Conservation (phyloP, 2,888 invertebrate species). For the Theristus sp. region DNA sequence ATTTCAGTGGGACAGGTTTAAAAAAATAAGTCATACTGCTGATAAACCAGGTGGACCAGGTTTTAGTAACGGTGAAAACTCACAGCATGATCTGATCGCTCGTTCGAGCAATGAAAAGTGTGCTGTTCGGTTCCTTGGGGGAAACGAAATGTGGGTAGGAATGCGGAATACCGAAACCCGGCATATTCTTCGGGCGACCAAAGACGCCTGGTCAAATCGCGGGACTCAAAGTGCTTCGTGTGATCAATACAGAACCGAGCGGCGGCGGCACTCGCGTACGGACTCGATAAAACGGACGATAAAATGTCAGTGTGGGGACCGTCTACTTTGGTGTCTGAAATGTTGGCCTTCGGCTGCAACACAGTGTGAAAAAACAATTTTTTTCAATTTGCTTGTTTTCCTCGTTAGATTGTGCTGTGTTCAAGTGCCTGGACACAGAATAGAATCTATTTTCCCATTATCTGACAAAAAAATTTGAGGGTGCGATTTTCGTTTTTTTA, state of each 20-base stretch:
- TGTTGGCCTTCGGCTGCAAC: neutral
- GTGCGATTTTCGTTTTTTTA: too few species aligned
- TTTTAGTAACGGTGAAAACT: too few species aligned
- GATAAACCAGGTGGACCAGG: too few species aligned
- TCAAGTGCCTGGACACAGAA: neutral
- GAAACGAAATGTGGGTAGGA: too few species aligned
- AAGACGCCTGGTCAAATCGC: constrained; percentile 93
- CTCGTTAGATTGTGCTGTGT: neutral
- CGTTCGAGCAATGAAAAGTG: too few species aligned
- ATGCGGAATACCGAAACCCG: too few species aligned
- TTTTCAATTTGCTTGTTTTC: neutral
- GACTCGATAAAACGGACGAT: constrained; percentile 73
- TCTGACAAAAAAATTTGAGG: too few species aligned
- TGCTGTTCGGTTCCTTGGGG: too few species aligned
- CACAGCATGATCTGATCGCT: too few species aligned
- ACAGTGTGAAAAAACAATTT: neutral
- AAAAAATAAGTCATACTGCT: too few species aligned
- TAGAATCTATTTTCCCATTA: too few species aligned
- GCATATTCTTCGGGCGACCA: constrained; percentile 59
- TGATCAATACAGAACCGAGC: constrained; percentile 98
- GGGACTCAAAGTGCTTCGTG: constrained; percentile 82
- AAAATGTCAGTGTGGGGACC: constrained; percentile 35
- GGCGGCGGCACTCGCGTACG: constrained; percentile 86
- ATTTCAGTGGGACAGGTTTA: too few species aligned
- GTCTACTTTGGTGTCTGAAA: neutral